These are phyloP conservation scores for Parazoanthus atlanticus DNA, from an alignment of 92 coral and sea anemone species.

Conservation along the genomic window DNA sequence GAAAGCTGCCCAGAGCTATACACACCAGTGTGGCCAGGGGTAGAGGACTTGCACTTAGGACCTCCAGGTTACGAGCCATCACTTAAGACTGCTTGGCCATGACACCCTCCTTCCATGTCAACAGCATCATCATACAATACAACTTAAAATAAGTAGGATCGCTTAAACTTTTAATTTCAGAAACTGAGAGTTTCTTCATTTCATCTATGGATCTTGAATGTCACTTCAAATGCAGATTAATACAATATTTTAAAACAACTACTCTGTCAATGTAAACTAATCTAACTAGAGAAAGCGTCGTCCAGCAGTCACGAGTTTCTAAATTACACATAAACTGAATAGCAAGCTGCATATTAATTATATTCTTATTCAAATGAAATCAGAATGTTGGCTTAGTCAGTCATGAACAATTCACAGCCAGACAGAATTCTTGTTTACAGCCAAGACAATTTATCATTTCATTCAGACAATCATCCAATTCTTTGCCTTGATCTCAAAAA, in stretches of 20 bases:
- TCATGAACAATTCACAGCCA: not conserved
- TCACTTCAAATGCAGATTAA: too few relatives aligned
- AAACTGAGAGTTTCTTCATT: not conserved
- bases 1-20: too few relatives aligned
- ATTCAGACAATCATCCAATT: not conserved
- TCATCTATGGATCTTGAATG: not conserved
- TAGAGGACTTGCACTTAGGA: too few relatives aligned
- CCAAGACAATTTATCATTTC: not conserved
- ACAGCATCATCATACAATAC: too few relatives aligned
- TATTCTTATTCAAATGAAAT: not conserved
- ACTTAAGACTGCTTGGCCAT: too few relatives aligned
- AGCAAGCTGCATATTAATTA: too few relatives aligned
- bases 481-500: not conserved
- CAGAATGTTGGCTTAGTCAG: not conserved
- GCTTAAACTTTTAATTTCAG: not conserved
- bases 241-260: not conserved
- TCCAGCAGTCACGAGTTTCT: not conserved
- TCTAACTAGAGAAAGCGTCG: not conserved
- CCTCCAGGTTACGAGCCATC: too few relatives aligned
- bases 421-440: not conserved
- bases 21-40: too few relatives aligned
- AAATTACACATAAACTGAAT: not conserved
- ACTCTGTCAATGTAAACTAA: not conserved
- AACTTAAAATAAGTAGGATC: not conserved
- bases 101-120: too few relatives aligned